Evolutionary conservation across 2,888 invertebrate genomes (phyloP), one percentile per base, ranked within the genome.

Genomic region (Tetramorium bicarinatum): DNA sequence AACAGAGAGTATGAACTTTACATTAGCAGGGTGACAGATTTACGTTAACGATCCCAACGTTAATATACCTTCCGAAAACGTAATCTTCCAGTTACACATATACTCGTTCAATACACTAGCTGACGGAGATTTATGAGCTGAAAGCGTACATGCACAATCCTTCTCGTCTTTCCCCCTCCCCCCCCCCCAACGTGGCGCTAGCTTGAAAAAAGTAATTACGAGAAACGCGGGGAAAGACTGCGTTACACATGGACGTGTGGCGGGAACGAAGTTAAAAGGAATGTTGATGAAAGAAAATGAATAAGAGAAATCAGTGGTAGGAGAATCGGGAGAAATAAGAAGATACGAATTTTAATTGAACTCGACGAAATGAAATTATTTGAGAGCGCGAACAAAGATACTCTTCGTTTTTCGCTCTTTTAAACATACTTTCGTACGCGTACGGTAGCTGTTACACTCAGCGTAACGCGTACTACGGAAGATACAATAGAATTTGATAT

Each of bases 281-380:
- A 83, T 59, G 21, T 21, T 34, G 59, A 72, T 54, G 72, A 72
- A 71, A 82, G 41, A 79, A 62, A 52, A 29, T 7, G 25, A 72
- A 61, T n/a, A 11, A 47, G 41, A 25, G 11, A 54, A 64, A 64
- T 34, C 49, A 52, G 52, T 29, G 81, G 44, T 69, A 72, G 15
- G 11, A n/a, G 34, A 21, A 29, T 21, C 18, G 59, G 29, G 7
- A 64, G 13, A 11, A 34, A 13, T 21, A 21, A 66, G 11, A n/a
- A n/a, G 13, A 34, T 15, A 11, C n/a, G 67, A 88, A 91, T 91
- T 92, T 92, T 92, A 93, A 93, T 94, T 93, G 92, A 92, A 90
- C 92, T 92, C 91, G 83, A 72, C 61, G 34, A 71, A 89, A 74
- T 82, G 47, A 47, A 67, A 29, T 67, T 84, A 59, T 69, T 64